Base-by-base conservation (phyloP, 2,113 vertebrate species). In the Urocynchramus pylzowi region DNA sequence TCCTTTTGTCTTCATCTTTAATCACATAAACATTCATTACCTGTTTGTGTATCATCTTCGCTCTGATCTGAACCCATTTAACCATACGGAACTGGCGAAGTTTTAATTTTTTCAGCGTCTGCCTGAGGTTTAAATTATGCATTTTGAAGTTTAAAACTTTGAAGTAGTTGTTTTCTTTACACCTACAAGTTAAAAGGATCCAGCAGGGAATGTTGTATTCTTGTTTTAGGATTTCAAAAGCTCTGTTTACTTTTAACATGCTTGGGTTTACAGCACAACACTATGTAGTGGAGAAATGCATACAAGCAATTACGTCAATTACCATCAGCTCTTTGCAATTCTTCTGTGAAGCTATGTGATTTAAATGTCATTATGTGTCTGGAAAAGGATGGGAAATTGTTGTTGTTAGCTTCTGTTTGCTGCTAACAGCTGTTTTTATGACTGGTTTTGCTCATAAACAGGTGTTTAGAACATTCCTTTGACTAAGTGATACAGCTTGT, bases 361-460 rank as follows among this genome's bases (percentile, higher is more conserved):
- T 98, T 98, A 97, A 97, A 96, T 97, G 93, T 94, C 80, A 93
- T 97, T 96, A 95, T 96, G 90, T 96, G 87, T 97, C 96, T 98
- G 93, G 79, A 94, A 97, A 97, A 96, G 91, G 94, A 96, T 95
- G 95, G 96, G 86, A 97, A 97, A 97, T 97, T 93, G 95, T 97
- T 96, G 91, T 94, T 96, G 89, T 93, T 95, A 71, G 78, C 77
- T 97, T 88, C 95, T 96, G 93, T 97, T 97, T 97, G 96, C 97
- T 98, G 96, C 95, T 98, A 97, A 97, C 98, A 97, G 97, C 95
- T 97, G 98, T 74, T 97, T 98, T 97, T 97, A 96, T 97, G 94
- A 96, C 96, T 95, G 95, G 97, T 98, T 98, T 98, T 98, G 98
- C 98, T 98, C 98, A 98, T 98, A 98, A 98, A 97, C 98, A 98